Evolutionary conservation across 2,888 invertebrate genomes (phyloP), one percentile per base, ranked within the genome.

Genomic region (Fragum fragum): DNA sequence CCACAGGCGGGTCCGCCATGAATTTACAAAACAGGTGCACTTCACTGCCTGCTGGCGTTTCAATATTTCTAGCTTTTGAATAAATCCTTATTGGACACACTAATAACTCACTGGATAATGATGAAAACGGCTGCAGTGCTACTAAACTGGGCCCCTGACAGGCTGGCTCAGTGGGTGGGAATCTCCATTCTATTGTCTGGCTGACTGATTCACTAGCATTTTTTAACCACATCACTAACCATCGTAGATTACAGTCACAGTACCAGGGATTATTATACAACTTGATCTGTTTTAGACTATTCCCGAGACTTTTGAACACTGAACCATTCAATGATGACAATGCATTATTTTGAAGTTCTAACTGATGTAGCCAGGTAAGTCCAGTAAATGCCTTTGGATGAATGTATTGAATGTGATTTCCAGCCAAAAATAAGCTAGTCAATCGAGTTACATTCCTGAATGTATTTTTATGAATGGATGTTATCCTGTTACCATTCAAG

Each of bases 211-310:
- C 76, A 28, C 88, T 87, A 21, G 78, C 84, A 42, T 88, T 88
- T 52, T 79, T 81, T 23, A 92, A 79, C 90, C 91, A 93, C 18
- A 84, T 66, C 21, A 90, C 80, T 28, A 93, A 78, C 92, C 93
- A 92, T 5, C 91, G 85, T 23, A 92, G 75, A 1, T 87, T 77
- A 82, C 93, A 93, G 85, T 93, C 92, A 83, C 93, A 93, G 68
- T 87, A 83, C 93, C 93, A 93, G 7, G 89, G 90, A 42, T 93
- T 93, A 71, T 91, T 87, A 73, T 90, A 88, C 26, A 93, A 86
- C 29, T 88, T 88, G 7, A 92, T 80, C 23, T 84, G 81, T 32
- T 85, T 87, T 9, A 91, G 81, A n/a, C 82, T 80, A 0, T 78
- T 52, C 7, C 87, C 79, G 73, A 92, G 88, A 75, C 87, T 82